Base-by-base conservation (phyloP, 2,113 vertebrate genomes). In the Aepyceros melampus region DNA sequence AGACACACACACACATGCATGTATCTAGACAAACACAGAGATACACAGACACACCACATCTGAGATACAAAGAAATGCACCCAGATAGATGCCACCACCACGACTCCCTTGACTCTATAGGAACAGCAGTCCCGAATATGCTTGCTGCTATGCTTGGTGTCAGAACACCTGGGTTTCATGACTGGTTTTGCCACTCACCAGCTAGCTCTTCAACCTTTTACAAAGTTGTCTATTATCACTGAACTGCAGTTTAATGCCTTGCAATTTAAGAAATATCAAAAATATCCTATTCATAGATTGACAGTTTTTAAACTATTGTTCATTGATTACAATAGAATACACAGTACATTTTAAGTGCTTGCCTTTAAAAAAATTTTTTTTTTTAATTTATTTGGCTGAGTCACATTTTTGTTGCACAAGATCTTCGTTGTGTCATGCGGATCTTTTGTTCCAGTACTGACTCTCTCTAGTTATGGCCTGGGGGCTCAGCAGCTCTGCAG, bases 231-330 rank as follows among this genome's bases (percentile, higher is more conserved):
- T 71, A 27, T 78, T 78, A 87, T 62, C 5, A 2, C 3, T 40
- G 36, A 84, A 40, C n/a, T 94, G 81, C 3, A 92, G 7, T 79
- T 74, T 33, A n/a, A 53, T 60, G 82, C 31, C 53, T 95, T 90
- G 74, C 23, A 90, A 45, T 74, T 74, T 27, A 92, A 90, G 49
- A 89, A 89, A 6, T 82, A 93, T 74, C n/a, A 79, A 79, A 84
- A 86, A 71, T 58, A 89, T 74, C 23, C 56, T 79, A 45, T 33
- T 87, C 29, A 51, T 21, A 91, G 87, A 91, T 1, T 53, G 33
- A 33, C 31, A 92, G 6, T 36, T 95, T 88, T 95, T 67, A 78
- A 93, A 89, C 17, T 78, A 79, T 31, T 60, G 14, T 15, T 47
- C 74, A 87, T 33, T 90, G 56, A 49, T 89, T 43, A n/a, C 11